Evolutionary conservation across 2,888 invertebrate genomes (phyloP), one percentile per base, ranked within the genome.

Genomic region (Trachelus stipa): DNA sequence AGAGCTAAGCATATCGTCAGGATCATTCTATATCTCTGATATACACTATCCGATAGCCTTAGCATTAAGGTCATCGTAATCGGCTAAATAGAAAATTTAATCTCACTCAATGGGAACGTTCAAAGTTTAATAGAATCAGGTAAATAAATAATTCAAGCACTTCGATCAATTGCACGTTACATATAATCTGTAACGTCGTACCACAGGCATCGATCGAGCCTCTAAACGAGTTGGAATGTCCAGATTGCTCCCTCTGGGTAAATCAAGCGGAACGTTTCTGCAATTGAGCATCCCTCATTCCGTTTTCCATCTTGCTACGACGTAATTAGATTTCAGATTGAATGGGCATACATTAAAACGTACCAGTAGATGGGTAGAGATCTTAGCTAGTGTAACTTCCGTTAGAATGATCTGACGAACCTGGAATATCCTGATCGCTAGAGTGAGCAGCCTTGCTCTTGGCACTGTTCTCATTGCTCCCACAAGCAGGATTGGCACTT

Each of bases 401-500:
- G 9, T 4, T 56, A 23, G 23, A 56, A 56, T 23, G 23, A 56
- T 23, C 56, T 56, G 73, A 82, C 80, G 81, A 76, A 88, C 89
- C 91, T 85, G 91, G 91, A 85, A 92, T 91, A 84, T 92, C 92
- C 81, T 92, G 92, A 81, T 92, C 92, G 79, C 92, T 92, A 75
- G 91, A 91, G 79, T 91, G 90, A 12, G 88, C 85, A 40, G 34
- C 68, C 77, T 88, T 88, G 80, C 73, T 84, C 75, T 88, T 90
- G 74, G 81, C 78, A n/a, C 77, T 81, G 78, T 81, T 81, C 77
- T 79, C 79, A 69, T 76, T 80, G 68, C 81, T 75, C 34, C 90
- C 86, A 79, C 88, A 90, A 31, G 91, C 88, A 11, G 95, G 93
- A 87, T 96, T 95, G 23, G 96, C 96, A 81, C 96, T 95, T 87